These are phyloP conservation scores for Chaetodon trifascialis DNA, from an alignment of 2,113 vertebrate genomes.

Conservation along the genomic window DNA sequence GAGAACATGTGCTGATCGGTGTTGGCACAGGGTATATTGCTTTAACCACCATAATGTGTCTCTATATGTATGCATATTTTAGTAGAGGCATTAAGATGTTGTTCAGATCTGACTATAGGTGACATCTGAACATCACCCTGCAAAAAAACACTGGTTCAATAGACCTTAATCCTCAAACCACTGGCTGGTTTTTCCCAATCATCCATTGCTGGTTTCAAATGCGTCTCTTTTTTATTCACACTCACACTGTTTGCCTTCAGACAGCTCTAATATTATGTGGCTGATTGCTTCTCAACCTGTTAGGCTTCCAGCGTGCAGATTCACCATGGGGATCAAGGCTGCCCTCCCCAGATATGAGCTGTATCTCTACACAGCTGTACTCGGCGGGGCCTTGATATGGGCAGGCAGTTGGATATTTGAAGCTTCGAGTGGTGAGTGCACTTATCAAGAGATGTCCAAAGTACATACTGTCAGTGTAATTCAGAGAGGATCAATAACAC, in stretches of 20 bases:
- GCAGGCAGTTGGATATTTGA: constrained; percentile 91
- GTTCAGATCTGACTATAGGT: not conserved
- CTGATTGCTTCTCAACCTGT: constrained; percentile 23
- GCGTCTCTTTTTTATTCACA: not conserved
- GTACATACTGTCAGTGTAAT: not conserved
- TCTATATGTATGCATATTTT: not conserved
- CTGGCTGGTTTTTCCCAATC: not conserved
- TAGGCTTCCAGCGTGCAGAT: constrained; percentile 52
- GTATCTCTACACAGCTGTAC: constrained; percentile 90
- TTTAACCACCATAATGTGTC: not conserved
- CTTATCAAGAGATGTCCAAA: constrained; percentile 15
- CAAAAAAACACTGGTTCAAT: not conserved
- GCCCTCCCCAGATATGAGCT: constrained; percentile 91
- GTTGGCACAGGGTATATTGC: not conserved
- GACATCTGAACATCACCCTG: not conserved
- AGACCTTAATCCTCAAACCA: not conserved
- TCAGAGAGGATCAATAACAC: not conserved
- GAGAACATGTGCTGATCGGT: constrained; percentile 3
- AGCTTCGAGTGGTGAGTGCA: constrained; percentile 89
- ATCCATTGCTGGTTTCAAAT: not conserved
- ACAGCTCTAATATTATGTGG: constrained; percentile 21
- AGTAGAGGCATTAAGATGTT: not conserved
- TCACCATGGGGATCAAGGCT: constrained; percentile 91
- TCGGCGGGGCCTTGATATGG: constrained; percentile 89
- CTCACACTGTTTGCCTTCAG: not conserved